Base-by-base conservation (phyloP, 53 echinoderm and acorn worm species). In the Paracentrotus lividus region DNA sequence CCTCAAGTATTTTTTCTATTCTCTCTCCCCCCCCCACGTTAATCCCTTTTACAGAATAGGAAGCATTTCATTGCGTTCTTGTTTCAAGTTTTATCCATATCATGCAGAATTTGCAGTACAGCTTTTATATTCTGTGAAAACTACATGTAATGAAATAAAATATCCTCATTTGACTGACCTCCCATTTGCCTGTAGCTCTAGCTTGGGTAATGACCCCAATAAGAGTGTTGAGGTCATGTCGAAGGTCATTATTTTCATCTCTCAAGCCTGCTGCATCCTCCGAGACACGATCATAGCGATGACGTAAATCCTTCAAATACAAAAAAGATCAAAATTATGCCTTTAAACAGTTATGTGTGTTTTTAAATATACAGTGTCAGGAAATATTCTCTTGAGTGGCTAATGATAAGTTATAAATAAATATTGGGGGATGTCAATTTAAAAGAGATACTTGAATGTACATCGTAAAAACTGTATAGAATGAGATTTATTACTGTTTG, bases 191-290 rank as follows among this genome's bases (percentile, higher is more conserved):
- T 38, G 97, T 93, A 15, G 97, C 94, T 84, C 96, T 96, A 42
- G 97, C 95, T 49, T 98, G 93, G 49, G 91, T 94, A 86, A 97
- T 96, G 88, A 97, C 94, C 32, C 97, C 97, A 27, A 98, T 94
- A 5, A 97, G 92, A 34, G 94, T 40, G 58, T 96, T 94, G 23
- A 97, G 94, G 91, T 98, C 98, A 91, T 97, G 96, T 68, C 94
- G 94, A 10, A 98, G 95, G 90, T 98, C 97, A 93, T 94, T 95
- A 87, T 96, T 97, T 85, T 97, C 96, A 43, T 96, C 97, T 81
- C 95, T 76, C 57, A 96, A 78, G 3, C 91, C 97, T 29, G 94
- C 90, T 38, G 90, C 90, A 57, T 97, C 97, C 36, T 98, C 97
- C 42, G 90, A 78, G 49, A 97, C 84, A 33, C 96, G 95, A 27